phyloP scores from a whole-genome alignment of 1,140 invertebrate species.

The Mya arenaria region DNA sequence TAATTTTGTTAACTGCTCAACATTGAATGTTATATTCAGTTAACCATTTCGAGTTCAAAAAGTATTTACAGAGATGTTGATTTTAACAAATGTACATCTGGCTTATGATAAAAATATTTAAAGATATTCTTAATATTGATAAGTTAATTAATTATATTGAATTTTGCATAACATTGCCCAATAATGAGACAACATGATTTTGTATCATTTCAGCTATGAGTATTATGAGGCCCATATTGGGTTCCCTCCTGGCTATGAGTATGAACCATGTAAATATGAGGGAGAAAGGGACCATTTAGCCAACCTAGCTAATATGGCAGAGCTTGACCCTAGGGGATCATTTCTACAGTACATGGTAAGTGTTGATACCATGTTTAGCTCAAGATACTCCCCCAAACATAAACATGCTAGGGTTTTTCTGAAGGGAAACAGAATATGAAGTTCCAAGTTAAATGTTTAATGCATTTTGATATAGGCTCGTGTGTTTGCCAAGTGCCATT shows the following conservation, averaged over 20 bases:
- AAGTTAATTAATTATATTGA: too few relatives aligned
- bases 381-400: too few relatives aligned
- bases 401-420: not conserved
- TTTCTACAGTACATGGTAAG: constrained; percentile 62
- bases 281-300: constrained; percentile 42
- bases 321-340: constrained; percentile 60
- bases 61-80: too few relatives aligned
- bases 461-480: too few relatives aligned
- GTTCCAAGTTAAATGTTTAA: not conserved
- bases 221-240: constrained; percentile 69
- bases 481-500: not conserved
- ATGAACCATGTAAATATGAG: constrained; percentile 42
- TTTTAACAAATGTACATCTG: too few relatives aligned
- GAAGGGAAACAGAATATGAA: not conserved
- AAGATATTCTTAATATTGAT: too few relatives aligned
- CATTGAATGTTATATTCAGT: too few relatives aligned
- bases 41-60: too few relatives aligned
- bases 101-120: too few relatives aligned
- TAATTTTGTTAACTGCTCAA: too few relatives aligned
- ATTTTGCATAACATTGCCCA: not conserved
- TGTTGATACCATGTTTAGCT: too few relatives aligned
- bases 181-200: not conserved
- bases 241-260: constrained; percentile 61
- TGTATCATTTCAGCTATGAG: constrained; percentile 58
- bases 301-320: constrained; percentile 38